Evolutionary conservation across 2,888 invertebrate genomes (phyloP), one percentile per base, ranked within the genome.

Genomic region (Maniola hyperantus): DNA sequence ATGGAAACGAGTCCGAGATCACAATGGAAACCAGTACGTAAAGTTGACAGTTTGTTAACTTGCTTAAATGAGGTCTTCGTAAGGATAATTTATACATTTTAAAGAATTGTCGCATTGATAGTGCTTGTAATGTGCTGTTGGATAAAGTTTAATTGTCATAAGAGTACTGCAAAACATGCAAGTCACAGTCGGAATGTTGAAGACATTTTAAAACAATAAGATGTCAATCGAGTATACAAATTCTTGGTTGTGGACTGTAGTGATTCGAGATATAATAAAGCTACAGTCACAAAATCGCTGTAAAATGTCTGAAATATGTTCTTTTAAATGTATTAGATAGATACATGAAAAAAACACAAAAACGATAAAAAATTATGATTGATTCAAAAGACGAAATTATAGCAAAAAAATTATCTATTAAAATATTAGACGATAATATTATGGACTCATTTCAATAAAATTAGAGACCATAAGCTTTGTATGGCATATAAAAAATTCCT

Each of bases 1-100:
- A 57, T 57, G 57, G 18, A 20, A 42, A 57, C 57, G 79, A 83
- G 82, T 83, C 74, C 79, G 71, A 77, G 15, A 42, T 20, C 57
- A 57, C 57, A 57, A 57, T 57, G 57, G 57, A 42, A 57, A 39
- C 57, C 57, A 57, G 55, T 39, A 42, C 42, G 20, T 42, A 13
- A 42, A 42, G 57, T 18, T 57, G 42, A 42, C 57, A 42, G 57
- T 57, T 55, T 42, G 39, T 42, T 58, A 51, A 62, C 46, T 59
- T 42, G 60, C 36, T 7, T 18, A 13, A 42, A 42, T 42, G 42
- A 57, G 42, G 13, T 57, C 36, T 36, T 10, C 36, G 7, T 15
- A 15, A 48, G 15, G 2, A 15, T 15, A 18, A 1, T 46, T 15
- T 2, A n/a, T 46, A 46, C 15, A 6, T n/a, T 7, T 44, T 6